Base-by-base conservation (phyloP, 2,797 vertebrate genomes). In the Dipus sagitta region DNA sequence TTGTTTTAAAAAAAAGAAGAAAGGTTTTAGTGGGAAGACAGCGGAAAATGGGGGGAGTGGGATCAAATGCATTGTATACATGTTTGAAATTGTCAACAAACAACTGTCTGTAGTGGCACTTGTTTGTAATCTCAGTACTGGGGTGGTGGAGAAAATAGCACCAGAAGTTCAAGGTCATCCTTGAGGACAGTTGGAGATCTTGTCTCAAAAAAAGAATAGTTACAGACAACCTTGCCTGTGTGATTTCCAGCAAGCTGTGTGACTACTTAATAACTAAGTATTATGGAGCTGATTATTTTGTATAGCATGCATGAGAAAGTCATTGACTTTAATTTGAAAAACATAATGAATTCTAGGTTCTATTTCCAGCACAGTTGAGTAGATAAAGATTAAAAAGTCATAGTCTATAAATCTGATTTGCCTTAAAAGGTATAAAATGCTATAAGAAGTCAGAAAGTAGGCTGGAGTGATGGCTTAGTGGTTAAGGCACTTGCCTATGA, bases 301-400 rank as follows among this genome's bases (percentile, higher is more conserved):
- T 80, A 68, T n/a, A 54, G 65, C 54, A 76, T 72, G 70, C 65
- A 26, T 52, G 42, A 87, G 67, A 90, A 91, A 92, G 68, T 76
- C n/a, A 54, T 85, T 14, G 26, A 38, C 88, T 93, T 96, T 95
- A 85, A 96, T 92, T 86, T 86, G 80, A 95, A 91, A 89, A 89
- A 64, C 77, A 54, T 84, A 91, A 87, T 94, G 78, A 96, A 90
- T 92, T 87, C 54, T 81, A 89, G 81, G 32, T 67, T 32, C 30
- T 32, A 75, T 74, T 96, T 47, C 82, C 75, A 82, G 74, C 1
- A 58, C 32, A 58, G 12, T 60, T 87, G 8, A 81, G 38, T 54
- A 89, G 74, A 60, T 94, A 75, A 93, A 87, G 81, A 79, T 88
- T 62, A 96, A 89, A 91, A 92, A 72, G 24, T 58, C 42, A 58